Evolutionary conservation across 2,888 invertebrate species (phyloP).

Genomic region (Hypselothyrea guttata): DNA sequence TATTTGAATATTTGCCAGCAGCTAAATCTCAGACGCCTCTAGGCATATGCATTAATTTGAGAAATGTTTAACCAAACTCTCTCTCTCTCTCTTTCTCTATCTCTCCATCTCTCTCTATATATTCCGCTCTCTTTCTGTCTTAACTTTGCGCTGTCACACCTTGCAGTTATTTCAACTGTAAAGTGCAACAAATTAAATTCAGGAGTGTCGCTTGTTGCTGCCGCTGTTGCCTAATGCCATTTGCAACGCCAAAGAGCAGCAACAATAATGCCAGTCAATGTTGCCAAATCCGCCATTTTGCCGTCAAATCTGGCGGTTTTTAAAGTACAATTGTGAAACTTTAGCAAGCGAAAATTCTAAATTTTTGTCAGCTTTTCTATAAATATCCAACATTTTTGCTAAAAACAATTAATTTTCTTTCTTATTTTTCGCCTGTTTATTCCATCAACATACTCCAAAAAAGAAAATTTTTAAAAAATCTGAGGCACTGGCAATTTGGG

Average conservation of each 20-base stretch:
- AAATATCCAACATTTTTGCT: too few relatives aligned
- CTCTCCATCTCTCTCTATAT: conserved; percentile 2
- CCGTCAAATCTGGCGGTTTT: too few relatives aligned
- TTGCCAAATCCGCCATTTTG: too few relatives aligned
- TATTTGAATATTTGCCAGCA: conserved; percentile 22
- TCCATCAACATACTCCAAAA: too few relatives aligned
- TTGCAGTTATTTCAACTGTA: conserved; percentile 68
- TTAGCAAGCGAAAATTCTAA: too few relatives aligned
- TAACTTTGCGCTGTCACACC: conserved; percentile 44
- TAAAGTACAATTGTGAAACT: too few relatives aligned
- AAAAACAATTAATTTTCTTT: too few relatives aligned
- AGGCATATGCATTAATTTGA: conserved; percentile 19
- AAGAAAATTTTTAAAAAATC: too few relatives aligned
- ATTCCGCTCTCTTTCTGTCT: neutral
- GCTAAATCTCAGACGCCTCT: conserved; percentile 24
- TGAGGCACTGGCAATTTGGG: too few relatives aligned
- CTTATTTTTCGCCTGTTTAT: too few relatives aligned
- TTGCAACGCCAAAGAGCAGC: conserved; percentile 33
- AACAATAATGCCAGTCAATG: too few relatives aligned
- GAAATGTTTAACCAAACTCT: conserved; percentile 11
- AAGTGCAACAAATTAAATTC: conserved; percentile 73
- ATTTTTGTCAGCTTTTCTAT: too few relatives aligned
- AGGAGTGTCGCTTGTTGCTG: conserved; percentile 44
- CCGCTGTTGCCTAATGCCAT: conserved; percentile 62
- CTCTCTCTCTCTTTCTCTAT: neutral